Percentiles rank a stretch among this genome's conserved stretches.
Evolutionary conservation across 2,113 vertebrate species (phyloP).

Genomic region (Protobothrops flavoviridis): DNA sequence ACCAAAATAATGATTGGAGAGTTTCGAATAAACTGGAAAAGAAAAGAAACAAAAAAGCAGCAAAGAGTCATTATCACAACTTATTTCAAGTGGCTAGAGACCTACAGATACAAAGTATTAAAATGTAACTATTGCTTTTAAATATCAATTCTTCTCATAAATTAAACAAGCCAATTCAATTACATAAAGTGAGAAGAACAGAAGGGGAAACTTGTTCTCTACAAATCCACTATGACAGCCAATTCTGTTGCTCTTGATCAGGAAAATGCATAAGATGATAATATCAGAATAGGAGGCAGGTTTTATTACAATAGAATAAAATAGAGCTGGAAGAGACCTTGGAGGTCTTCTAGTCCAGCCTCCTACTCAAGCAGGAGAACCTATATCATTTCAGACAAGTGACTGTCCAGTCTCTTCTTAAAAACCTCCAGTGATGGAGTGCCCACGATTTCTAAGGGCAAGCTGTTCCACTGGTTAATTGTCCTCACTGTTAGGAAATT

Average conservation of each 20-base stretch:
- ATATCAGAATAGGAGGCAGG: background rate
- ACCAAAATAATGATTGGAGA: constrained; percentile 96
- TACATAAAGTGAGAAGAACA: background rate
- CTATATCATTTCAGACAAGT: too few relatives aligned
- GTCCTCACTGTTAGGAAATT: too few relatives aligned
- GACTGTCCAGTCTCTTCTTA: too few relatives aligned
- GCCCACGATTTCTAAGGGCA: too few relatives aligned
- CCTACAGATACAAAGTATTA: background rate
- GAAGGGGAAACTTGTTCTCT: background rate
- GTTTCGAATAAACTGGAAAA: constrained; percentile 91
- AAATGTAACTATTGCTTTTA: background rate
- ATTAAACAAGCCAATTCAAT: background rate
- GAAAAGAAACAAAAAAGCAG: constrained; percentile 28
- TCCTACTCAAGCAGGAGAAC: too few relatives aligned
- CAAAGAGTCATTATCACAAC: background rate
- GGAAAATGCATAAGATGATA: background rate
- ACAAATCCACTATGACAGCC: background rate
- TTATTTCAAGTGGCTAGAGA: background rate
- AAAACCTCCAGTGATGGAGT: too few relatives aligned
- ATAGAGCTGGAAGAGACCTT: too few relatives aligned
- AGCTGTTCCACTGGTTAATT: too few relatives aligned
- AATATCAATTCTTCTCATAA: background rate
- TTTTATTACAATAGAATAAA: background rate
- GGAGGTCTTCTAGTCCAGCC: too few relatives aligned
- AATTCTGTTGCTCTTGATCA: background rate